Percentiles rank a stretch among this genome's conserved stretches.
phyloP scores from a whole-genome alignment of 2,888 invertebrate genomes.

The Dendrolimus houi region DNA sequence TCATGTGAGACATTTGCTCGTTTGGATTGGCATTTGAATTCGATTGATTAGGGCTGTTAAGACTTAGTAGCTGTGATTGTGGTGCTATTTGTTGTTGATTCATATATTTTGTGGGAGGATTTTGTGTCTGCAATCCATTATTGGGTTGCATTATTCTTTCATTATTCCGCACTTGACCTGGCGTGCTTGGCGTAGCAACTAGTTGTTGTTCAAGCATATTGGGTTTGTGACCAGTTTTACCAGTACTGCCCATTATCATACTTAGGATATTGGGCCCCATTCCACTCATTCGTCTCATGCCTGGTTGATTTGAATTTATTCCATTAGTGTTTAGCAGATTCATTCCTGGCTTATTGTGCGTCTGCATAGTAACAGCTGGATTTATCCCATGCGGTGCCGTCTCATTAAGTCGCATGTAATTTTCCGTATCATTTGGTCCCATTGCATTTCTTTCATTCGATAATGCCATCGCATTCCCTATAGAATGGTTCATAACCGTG shows the following conservation, averaged over 20 bases:
- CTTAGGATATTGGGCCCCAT: conserved; percentile 53
- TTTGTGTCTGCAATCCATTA: neutral
- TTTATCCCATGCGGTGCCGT: neutral
- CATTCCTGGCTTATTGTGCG: neutral
- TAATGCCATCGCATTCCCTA: conserved; percentile 42
- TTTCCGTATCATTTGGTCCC: neutral
- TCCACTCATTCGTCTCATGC: conserved; percentile 23
- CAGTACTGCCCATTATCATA: conserved; percentile 36
- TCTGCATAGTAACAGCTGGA: neutral
- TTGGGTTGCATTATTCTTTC: neutral
- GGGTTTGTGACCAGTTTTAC: conserved; percentile 12
- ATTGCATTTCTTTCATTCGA: conserved; percentile 5
- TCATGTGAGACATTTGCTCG: neutral
- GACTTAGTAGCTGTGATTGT: neutral
- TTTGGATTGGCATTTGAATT: conserved; percentile 3
- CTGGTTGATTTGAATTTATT: too few relatives aligned
- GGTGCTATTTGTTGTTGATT: neutral
- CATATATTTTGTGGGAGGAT: neutral
- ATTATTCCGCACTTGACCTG: conserved; percentile 9
- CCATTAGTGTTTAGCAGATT: neutral
- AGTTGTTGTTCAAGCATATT: neutral
- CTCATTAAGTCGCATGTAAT: neutral
- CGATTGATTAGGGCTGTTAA: neutral
- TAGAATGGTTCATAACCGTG: conserved; percentile 44
- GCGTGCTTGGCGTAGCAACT: conserved; percentile 11